These are phyloP conservation scores for Anguilla megastoma DNA, from an alignment of 2,797 vertebrate genomes.

Conservation along the genomic window DNA sequence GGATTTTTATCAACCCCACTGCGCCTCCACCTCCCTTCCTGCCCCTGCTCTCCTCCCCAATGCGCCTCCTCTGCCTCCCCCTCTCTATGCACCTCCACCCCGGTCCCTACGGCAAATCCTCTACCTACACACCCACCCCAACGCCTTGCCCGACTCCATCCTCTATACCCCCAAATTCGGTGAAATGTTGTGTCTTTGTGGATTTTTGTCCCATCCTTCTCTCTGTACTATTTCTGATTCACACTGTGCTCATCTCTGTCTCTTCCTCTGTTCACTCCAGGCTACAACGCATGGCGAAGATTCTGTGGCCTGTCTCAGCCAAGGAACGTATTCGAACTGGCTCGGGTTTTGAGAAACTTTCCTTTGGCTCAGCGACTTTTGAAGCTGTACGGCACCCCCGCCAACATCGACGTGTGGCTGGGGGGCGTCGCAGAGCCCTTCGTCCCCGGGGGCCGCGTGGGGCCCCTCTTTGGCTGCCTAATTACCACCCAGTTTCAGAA, in stretches of 20 bases:
- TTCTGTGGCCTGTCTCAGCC: conserved; percentile 83
- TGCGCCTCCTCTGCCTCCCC: not conserved
- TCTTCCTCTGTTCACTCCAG: conserved; percentile 57
- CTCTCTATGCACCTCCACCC: not conserved
- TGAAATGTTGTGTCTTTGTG: no score
- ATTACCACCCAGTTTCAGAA: conserved; percentile 81
- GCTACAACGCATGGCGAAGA: conserved; percentile 83
- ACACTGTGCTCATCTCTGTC: not conserved
- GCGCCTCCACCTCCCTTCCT: not conserved
- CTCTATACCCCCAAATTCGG: no score
- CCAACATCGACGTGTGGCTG: conserved; percentile 90
- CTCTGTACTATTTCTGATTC: not conserved
- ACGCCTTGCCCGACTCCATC: not conserved
- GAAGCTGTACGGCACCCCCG: conserved; percentile 72
- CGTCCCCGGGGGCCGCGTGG: conserved; percentile 74
- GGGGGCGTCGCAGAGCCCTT: conserved; percentile 81
- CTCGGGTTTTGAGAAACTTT: conserved; percentile 65
- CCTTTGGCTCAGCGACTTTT: conserved; percentile 73
- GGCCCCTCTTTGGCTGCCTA: conserved; percentile 83
- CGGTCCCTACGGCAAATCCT: not conserved
- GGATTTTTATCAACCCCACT: not conserved
- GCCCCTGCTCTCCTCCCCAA: not conserved
- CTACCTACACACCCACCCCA: not conserved
- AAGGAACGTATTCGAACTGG: conserved; percentile 64
- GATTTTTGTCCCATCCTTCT: not conserved